These are phyloP conservation scores for Hozukius guyotensis DNA, from an alignment of 2,797 vertebrate species.

Conservation along the genomic window DNA sequence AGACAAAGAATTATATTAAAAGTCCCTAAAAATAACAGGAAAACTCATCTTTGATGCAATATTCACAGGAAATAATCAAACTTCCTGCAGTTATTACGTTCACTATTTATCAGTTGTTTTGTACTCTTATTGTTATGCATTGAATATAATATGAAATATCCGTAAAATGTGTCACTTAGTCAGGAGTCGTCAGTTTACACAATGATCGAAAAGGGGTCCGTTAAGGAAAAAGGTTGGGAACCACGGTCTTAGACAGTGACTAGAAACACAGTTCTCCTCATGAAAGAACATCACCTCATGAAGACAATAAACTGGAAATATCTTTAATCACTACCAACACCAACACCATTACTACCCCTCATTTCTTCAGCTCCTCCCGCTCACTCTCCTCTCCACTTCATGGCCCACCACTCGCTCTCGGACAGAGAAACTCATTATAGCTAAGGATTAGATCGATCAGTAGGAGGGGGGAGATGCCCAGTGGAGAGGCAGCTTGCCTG, in stretches of 20 bases:
- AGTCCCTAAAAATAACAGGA: too few relatives aligned
- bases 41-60: too few relatives aligned
- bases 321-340: slow-evolving; percentile 19
- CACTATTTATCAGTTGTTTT: too few relatives aligned
- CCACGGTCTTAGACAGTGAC: background rate
- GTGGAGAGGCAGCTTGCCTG: slow-evolving; percentile 69
- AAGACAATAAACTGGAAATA: slow-evolving; percentile 11
- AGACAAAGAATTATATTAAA: too few relatives aligned
- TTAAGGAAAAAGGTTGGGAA: too few relatives aligned
- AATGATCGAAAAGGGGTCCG: too few relatives aligned
- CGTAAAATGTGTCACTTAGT: too few relatives aligned
- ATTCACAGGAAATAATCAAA: too few relatives aligned
- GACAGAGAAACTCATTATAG: slow-evolving; percentile 82
- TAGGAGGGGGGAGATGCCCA: slow-evolving; percentile 50
- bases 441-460: slow-evolving; percentile 81
- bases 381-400: slow-evolving; percentile 49
- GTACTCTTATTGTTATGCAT: too few relatives aligned
- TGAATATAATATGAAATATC: too few relatives aligned
- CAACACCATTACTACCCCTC: background rate
- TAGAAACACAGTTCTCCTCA: background rate
- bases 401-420: slow-evolving; percentile 57
- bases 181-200: too few relatives aligned
- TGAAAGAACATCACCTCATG: background rate
- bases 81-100: too few relatives aligned
- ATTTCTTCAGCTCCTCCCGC: slow-evolving; percentile 33